Base-by-base conservation (phyloP, 2,888 invertebrate genomes). In the Luperina testacea region DNA sequence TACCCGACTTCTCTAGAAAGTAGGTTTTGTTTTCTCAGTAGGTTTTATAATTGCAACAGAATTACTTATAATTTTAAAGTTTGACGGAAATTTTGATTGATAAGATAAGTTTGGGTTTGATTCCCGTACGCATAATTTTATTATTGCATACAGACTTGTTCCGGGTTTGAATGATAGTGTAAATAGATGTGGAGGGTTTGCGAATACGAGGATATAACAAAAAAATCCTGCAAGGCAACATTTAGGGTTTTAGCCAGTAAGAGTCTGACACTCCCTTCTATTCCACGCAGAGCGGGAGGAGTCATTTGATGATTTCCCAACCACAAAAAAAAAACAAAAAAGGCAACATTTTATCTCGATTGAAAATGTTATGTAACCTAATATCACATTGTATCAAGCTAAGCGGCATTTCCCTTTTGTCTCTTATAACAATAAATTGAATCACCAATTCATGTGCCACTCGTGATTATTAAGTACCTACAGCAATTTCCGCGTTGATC, bases 371-470 rank as follows among this genome's bases (percentile, higher is more conserved):
- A 61, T n/a, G n/a, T 51, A 27, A 42, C 17, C 15, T 8, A n/a
- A 42, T 42, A 42, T 32, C 8, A 53, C 38, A 48, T 75, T 61
- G 7, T 61, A n/a, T 59, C 15, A n/a, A 24, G 17, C 9, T 20
- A 38, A 42, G 15, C 0, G 48, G 9, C 17, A 45, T 6, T n/a
- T 32, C 64, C 9, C 4, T 45, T 42, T 4, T 64, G 7, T 17
- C 32, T 75, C 45, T 72, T 32, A 61, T 20, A 45, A 48, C 24
- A 61, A 72, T 57, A 38, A 48, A 75, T 72, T 72, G 48, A n/a
- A 75, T 38, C 13, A 57, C 13, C 32, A 48, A n/a, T 61, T 32
- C 45, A n/a, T 32, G 17, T 59, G 24, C 24, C n/a, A 59, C 3
- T 71, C 24, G 15, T 45, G 45, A 32, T 72, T 48, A 72, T 32